Evolutionary conservation across 1,140 invertebrate species (phyloP), one percentile per base, ranked within the genome.

Genomic region (Pogonognathellus flavescens): DNA sequence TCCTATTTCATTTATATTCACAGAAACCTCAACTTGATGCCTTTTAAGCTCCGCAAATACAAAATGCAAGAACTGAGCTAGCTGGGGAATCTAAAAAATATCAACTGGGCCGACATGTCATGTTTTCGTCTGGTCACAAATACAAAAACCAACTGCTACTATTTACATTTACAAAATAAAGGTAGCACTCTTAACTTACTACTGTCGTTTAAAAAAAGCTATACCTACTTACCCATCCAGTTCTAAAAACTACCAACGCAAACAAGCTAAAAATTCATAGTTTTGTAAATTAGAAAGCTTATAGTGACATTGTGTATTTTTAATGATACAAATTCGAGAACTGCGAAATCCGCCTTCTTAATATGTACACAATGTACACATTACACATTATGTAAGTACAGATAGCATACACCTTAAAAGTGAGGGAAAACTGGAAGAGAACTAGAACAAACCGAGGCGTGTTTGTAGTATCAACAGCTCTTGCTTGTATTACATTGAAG

Each of bases 11-110:
- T 57, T 81, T 55, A 57, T 81, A 81, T 81, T 53, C 80, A 81
- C 50, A 81, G 20, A 81, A 81, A 81, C 80, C 80, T 81, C 80
- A 81, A 81, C 80, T 81, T 81, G 80, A 81, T 81, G 80, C 80
- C 80, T 57, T 81, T 81, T 81, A 81, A 81, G 80, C 80, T 57
- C 11, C 31, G n/a, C 50, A 81, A 31, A 57, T 55, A 81, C 80
- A 81, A 81, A 81, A 81, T 81, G 53, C 52, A 76, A 18, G 70
- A 76, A 25, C 22, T 16, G 6, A 72, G 20, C 13, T 14, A 50
- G 31, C 49, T 66, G 59, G 59, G 6, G 6, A 60, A 20, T 60
- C 59, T 60, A 52, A 84, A 76, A 81, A 62, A 62, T 49, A 81
- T 85, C 18, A 80, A 81, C 57, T 85, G 8, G 16, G 49, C 53